Conservation (phyloP, 2,113 vertebrate genomes). For the Hydrolagus affinis region DNA sequence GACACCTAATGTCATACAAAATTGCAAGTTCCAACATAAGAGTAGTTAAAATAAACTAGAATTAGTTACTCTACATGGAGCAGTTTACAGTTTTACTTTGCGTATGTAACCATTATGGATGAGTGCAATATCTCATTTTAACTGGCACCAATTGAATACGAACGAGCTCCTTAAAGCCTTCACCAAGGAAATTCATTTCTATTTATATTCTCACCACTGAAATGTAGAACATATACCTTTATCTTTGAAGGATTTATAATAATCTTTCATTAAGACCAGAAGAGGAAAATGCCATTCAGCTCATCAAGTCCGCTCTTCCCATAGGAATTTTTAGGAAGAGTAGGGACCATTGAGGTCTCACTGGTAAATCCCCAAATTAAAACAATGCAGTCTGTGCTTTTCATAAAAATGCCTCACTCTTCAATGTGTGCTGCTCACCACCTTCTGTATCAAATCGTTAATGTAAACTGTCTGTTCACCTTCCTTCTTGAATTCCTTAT, state of each 20-base stretch:
- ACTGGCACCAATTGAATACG: conserved; percentile 22
- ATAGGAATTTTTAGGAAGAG: too few relatives aligned
- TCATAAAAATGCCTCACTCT: too few relatives aligned
- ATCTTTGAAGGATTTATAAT: background rate
- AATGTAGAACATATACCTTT: background rate
- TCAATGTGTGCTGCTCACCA: too few relatives aligned
- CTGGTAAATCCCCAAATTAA: too few relatives aligned
- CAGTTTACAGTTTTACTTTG: conserved; percentile 18
- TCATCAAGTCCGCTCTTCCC: too few relatives aligned
- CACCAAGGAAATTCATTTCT: background rate
- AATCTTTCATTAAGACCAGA: background rate
- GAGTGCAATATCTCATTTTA: conserved; percentile 16
- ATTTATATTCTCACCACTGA: background rate
- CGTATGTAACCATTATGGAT: conserved; percentile 6
- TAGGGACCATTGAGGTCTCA: too few relatives aligned
- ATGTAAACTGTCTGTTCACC: too few relatives aligned
- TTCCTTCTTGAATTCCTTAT: too few relatives aligned
- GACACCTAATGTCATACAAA: conserved; percentile 16
- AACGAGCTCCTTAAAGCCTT: background rate
- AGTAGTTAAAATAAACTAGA: background rate
- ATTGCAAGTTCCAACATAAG: conserved; percentile 1
- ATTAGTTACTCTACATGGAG: background rate
- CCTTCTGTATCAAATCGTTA: too few relatives aligned
- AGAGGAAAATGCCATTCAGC: too few relatives aligned
- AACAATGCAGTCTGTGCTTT: too few relatives aligned